Evolutionary conservation across 1,140 invertebrate species (phyloP).

Genomic region (Phthorimaea operculella): DNA sequence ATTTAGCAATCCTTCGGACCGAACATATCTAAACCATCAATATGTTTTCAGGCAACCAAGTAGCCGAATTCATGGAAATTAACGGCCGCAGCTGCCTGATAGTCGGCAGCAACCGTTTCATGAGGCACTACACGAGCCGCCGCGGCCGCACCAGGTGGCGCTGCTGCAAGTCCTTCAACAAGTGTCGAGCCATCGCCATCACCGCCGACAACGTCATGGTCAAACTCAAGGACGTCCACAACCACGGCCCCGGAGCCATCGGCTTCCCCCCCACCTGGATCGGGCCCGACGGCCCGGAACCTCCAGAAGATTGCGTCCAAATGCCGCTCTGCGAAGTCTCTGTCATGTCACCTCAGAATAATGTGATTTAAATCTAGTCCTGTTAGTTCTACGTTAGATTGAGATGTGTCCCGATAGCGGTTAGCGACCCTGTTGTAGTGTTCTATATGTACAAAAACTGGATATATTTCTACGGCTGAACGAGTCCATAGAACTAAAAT

Average conservation of each 20-base stretch:
- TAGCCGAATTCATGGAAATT: constrained; percentile 18
- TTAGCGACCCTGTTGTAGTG: too few relatives aligned
- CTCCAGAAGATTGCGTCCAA: too few relatives aligned
- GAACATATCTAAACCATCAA: not conserved
- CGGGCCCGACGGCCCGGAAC: too few relatives aligned
- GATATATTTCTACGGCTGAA: too few relatives aligned
- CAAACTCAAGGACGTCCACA: constrained; percentile 44
- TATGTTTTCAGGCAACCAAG: constrained; percentile 5
- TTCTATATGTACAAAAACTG: too few relatives aligned
- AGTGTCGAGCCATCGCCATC: constrained; percentile 46
- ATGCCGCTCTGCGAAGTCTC: too few relatives aligned
- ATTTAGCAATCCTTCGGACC: too few relatives aligned
- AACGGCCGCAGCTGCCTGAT: constrained; percentile 34
- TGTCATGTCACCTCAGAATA: too few relatives aligned
- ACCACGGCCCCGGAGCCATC: constrained; percentile 19
- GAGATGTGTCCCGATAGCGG: too few relatives aligned
- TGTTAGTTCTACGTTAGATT: too few relatives aligned
- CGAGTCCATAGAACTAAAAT: too few relatives aligned
- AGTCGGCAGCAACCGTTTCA: constrained; percentile 38
- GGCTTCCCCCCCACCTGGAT: not conserved
- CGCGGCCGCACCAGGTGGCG: constrained; percentile 41
- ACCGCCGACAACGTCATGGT: constrained; percentile 31
- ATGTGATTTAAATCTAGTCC: too few relatives aligned
- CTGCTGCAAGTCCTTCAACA: constrained; percentile 40
- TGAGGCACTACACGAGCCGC: constrained; percentile 39